phyloP scores from a whole-genome alignment of 2,113 vertebrate genomes.

The Pelusios castaneus region DNA sequence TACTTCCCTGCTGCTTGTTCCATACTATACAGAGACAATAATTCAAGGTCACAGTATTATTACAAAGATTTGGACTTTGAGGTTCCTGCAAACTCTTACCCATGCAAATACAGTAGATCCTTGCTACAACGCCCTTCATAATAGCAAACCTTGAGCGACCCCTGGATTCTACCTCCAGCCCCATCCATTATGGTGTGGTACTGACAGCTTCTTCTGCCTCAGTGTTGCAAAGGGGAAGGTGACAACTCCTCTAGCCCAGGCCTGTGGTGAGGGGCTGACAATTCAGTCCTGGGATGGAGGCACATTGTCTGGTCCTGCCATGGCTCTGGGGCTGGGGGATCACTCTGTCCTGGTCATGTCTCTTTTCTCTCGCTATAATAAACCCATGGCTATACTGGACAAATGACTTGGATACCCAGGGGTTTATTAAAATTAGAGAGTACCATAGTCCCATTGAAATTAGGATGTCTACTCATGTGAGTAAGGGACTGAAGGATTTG shows the following conservation, averaged over 20 bases:
- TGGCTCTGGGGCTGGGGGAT: no score
- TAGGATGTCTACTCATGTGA: not conserved
- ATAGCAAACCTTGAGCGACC: not conserved
- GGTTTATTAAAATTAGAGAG: not conserved
- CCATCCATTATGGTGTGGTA: not conserved
- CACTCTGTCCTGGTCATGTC: no score
- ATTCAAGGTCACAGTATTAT: not conserved
- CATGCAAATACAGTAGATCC: not conserved
- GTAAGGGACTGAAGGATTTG: not conserved
- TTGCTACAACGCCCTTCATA: not conserved
- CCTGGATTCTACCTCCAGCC: not conserved
- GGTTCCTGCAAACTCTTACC: not conserved
- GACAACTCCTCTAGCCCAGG: no score
- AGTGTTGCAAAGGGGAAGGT: not conserved
- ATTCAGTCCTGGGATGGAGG: no score
- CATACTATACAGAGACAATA: not conserved
- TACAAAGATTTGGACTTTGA: not conserved
- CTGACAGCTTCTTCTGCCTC: not conserved
- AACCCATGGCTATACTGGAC: no score
- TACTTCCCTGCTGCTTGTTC: not conserved
- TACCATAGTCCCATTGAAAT: not conserved
- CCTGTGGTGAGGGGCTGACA: no score
- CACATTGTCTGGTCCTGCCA: no score
- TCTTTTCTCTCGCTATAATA: no score
- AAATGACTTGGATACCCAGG: not conserved